Percentiles rank a stretch among this genome's conserved stretches.
These are phyloP conservation scores for Scolopax bukidnonensis DNA, from an alignment of 2,797 vertebrate genomes.

Conservation along the genomic window DNA sequence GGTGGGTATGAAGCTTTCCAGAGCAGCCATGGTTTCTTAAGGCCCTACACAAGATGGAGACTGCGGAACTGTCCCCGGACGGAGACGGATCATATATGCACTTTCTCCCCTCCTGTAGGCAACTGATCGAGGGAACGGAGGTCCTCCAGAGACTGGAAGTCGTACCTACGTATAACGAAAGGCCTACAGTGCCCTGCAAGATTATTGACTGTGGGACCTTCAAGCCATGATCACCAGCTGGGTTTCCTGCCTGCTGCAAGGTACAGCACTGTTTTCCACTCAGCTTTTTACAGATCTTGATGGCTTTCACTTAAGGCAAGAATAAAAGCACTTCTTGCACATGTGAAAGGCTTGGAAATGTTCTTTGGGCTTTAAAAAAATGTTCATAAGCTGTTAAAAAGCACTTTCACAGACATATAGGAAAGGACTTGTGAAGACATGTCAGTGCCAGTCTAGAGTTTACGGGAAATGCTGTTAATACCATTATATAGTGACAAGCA, in stretches of 20 bases:
- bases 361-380: neutral
- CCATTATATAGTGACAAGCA: neutral
- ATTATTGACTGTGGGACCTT: slow-evolving; percentile 83
- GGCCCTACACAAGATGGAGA: neutral
- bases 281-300: neutral
- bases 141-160: slow-evolving; percentile 84
- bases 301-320: slow-evolving; percentile 2
- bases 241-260: neutral
- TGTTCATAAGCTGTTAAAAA: neutral
- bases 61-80: neutral
- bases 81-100: fast-evolving
- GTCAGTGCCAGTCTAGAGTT: neutral
- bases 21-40: neutral
- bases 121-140: slow-evolving; percentile 85
- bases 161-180: slow-evolving; percentile 82
- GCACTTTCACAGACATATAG: neutral
- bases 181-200: slow-evolving; percentile 82
- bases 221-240: slow-evolving; percentile 44
- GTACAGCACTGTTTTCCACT: neutral
- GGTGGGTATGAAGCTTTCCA: neutral
- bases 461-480: neutral
- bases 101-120: slow-evolving; percentile 67
- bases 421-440: neutral
- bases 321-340: neutral
- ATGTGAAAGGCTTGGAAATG: neutral